A percentile compares a stretch with the other conserved stretches of the same genome.
phyloP scores from a whole-genome alignment of 1,140 invertebrate genomes.

The Lepidostoma basale region DNA sequence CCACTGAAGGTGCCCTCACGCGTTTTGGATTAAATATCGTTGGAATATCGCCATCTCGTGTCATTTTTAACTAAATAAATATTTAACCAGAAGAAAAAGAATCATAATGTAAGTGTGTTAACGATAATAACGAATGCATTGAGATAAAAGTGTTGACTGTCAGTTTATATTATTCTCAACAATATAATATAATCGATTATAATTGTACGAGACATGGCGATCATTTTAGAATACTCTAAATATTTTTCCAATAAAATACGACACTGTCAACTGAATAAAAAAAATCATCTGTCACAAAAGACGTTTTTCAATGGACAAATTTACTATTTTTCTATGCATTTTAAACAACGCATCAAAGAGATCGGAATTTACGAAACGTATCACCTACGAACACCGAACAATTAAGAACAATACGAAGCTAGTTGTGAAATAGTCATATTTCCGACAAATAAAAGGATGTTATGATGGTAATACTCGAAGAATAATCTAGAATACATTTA shows the following conservation, averaged over 20 bases:
- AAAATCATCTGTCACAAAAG: constrained; percentile 21
- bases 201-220: background rate
- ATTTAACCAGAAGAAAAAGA: constrained; percentile 20
- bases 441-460: too few relatives aligned
- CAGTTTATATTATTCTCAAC: constrained; percentile 6
- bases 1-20: constrained; percentile 72
- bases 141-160: background rate
- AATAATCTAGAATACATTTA: too few relatives aligned
- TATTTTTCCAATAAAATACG: constrained; percentile 1
- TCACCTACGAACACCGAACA: too few relatives aligned
- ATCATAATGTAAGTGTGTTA: constrained; percentile 17
- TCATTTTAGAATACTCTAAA: constrained; percentile 1
- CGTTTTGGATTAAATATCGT: constrained; percentile 78
- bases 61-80: constrained; percentile 48
- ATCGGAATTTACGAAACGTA: too few relatives aligned
- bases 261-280: background rate
- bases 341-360: too few relatives aligned
- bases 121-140: constrained; percentile 18
- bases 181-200: background rate
- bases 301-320: background rate
- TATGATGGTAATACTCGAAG: too few relatives aligned
- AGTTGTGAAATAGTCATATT: too few relatives aligned
- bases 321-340: too few relatives aligned
- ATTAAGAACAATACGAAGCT: too few relatives aligned
- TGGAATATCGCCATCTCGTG: constrained; percentile 70